These are phyloP conservation scores for Pseudocheirus occidentalis DNA, from an alignment of 2,797 vertebrate genomes.

Conservation along the genomic window DNA sequence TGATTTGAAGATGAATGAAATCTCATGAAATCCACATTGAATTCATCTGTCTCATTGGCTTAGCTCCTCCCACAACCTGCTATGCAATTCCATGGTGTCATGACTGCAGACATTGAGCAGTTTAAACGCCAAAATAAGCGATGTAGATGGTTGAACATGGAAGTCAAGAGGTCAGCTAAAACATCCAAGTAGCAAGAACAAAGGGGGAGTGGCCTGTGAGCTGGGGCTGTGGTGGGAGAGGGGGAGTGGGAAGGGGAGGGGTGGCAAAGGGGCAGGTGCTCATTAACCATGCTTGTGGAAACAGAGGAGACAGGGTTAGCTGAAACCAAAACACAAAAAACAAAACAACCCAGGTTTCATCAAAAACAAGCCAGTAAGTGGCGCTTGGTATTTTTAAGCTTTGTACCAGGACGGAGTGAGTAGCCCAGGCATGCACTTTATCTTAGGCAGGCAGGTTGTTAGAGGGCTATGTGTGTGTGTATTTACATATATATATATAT, in stretches of 20 bases:
- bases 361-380: constrained; percentile 87
- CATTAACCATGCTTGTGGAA: constrained; percentile 92
- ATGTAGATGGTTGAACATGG: constrained; percentile 81
- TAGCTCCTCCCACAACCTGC: constrained; percentile 83
- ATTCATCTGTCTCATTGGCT: constrained; percentile 78
- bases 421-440: constrained; percentile 94
- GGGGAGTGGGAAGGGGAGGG: constrained; percentile 73
- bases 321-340: constrained; percentile 84
- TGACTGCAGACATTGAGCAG: constrained; percentile 84
- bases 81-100: constrained; percentile 84
- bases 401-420: constrained; percentile 86
- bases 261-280: constrained; percentile 84
- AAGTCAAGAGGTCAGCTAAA: constrained; percentile 74
- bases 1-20: constrained; percentile 87
- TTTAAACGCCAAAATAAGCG: constrained; percentile 79
- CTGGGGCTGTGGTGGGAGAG: background rate
- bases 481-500: constrained; percentile 59
- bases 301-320: constrained; percentile 85
- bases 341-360: constrained; percentile 71
- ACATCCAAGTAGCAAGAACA: constrained; percentile 80
- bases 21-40: constrained; percentile 93
- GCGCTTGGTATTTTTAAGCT: constrained; percentile 73
- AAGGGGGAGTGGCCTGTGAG: constrained; percentile 74
- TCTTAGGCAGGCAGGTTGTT: constrained; percentile 92
- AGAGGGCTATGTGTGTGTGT: background rate